Evolutionary conservation across 2,888 invertebrate species (phyloP), one percentile per base, ranked within the genome.

Genomic region (Stenoptilia bipunctidactyla): DNA sequence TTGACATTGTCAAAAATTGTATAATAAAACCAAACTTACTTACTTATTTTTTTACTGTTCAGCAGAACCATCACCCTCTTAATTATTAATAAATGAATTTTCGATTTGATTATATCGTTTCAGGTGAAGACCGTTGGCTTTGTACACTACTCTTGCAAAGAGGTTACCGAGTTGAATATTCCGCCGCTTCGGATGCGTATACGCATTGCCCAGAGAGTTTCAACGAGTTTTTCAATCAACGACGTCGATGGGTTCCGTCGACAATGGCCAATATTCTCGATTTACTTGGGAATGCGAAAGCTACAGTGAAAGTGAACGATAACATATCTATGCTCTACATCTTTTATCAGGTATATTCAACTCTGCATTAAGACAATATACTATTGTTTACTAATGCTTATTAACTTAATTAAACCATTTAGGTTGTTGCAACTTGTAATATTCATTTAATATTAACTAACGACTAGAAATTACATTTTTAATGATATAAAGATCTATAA

Each of bases 181-280:
- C 94, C 0, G 97, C 97, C 0, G 97, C 97, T 1, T 94, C 96
- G 0, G 97, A 97, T 62, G 94, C 97, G 1, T 93, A 92, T 72
- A 98, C 97, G 0, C 96, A 96, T 65, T 94, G 96, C 15, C 97
- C 97, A 0, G 97, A 97, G 76, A 88, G 73, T 9, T 97, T 97
- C 69, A 90, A 90, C 49, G 97, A 97, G 68, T 97, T 98, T 77
- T 98, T 91, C 75, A 95, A 96, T 71, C 97, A 97, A 69, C 88
- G 97, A 10, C 88, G 97, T 10, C 88, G 97, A 30, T 98, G 97
- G 97, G 94, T 96, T 45, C 97, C 97, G 1, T 97, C 97, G 1
- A 98, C 97, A 0, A 92, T 96, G 68, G 97, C 96, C 25, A 98
- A 98, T 66, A 96, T 97, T 53, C 85, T 96, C 50, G 97, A 98